A percentile compares a stretch with the other conserved stretches of the same genome.
Evolutionary conservation across 1,140 invertebrate species (phyloP).

Genomic region (Caenorhabditis inopinata): DNA sequence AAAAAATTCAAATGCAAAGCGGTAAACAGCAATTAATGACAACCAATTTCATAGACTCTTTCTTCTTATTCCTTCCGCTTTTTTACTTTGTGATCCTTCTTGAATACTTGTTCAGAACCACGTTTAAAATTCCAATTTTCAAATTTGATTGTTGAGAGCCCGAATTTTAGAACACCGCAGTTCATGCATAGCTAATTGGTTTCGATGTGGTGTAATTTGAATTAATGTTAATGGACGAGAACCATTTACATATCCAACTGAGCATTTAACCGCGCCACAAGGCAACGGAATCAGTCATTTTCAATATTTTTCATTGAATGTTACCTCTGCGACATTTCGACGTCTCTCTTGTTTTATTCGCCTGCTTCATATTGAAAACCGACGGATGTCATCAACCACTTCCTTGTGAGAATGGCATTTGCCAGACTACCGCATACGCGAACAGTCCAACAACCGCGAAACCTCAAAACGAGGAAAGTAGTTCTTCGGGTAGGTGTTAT

Average conservation of each 20-base stretch:
- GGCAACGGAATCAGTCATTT: not conserved
- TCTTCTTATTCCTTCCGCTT: too few relatives aligned
- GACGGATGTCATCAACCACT: conserved; percentile 2
- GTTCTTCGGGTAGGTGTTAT: too few relatives aligned
- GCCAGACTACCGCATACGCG: not conserved
- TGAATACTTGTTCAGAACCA: too few relatives aligned
- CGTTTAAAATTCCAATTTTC: too few relatives aligned
- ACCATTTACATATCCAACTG: not conserved
- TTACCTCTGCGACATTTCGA: not conserved
- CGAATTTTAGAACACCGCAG: too few relatives aligned
- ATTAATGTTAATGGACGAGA: not conserved
- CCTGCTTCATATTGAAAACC: not conserved
- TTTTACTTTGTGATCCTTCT: too few relatives aligned
- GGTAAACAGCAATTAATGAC: too few relatives aligned
- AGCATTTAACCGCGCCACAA: not conserved
- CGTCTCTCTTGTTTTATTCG: not conserved
- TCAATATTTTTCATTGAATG: conserved; percentile 20
- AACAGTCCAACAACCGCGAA: not conserved
- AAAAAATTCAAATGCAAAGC: too few relatives aligned
- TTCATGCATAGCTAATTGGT: not conserved
- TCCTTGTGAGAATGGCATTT: not conserved
- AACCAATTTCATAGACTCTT: too few relatives aligned
- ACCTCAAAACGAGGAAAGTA: too few relatives aligned
- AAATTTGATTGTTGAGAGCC: not conserved
- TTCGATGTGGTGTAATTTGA: not conserved